These are phyloP conservation scores for Myanophis thanlyinensis DNA, from an alignment of 2,113 vertebrate genomes.

Conservation along the genomic window DNA sequence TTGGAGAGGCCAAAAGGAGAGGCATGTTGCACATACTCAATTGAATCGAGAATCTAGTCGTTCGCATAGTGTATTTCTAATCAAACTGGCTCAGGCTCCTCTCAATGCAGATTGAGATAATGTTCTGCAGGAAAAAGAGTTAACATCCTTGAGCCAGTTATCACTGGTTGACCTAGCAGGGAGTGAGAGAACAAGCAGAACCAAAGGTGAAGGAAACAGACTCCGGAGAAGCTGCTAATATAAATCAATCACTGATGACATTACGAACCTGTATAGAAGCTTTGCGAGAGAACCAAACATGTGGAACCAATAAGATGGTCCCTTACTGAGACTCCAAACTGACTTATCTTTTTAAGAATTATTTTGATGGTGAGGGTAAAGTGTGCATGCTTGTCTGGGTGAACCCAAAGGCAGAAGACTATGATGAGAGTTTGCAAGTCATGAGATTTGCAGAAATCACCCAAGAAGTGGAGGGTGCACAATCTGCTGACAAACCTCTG, in stretches of 20 bases:
- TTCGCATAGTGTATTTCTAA: conserved; percentile 91
- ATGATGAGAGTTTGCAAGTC: conserved; percentile 96
- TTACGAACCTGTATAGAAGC: conserved; percentile 92
- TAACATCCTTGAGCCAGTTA: conserved; percentile 88
- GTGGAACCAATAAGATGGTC: conserved; percentile 94
- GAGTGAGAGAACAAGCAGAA: conserved; percentile 93
- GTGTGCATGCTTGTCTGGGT: conserved; percentile 95
- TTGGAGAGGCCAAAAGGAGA: conserved; percentile 87
- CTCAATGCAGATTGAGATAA: conserved; percentile 90
- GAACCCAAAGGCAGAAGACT: conserved; percentile 92
- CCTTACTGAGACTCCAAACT: conserved; percentile 97
- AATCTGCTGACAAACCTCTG: conserved; percentile 82
- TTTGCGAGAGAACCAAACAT: conserved; percentile 92
- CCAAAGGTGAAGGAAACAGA: conserved; percentile 88
- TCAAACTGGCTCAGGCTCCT: conserved; percentile 91
- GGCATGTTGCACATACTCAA: conserved; percentile 84
- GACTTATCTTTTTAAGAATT: conserved; percentile 96
- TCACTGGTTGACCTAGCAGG: conserved; percentile 95
- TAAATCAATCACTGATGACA: conserved; percentile 95
- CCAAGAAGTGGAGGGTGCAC: conserved; percentile 91
- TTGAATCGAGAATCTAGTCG: conserved; percentile 93
- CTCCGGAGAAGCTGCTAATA: conserved; percentile 96
- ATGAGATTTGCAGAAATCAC: conserved; percentile 98
- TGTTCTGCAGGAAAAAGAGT: conserved; percentile 91
- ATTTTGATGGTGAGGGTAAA: conserved; percentile 95